Conservation (phyloP, 2,888 invertebrate genomes). For the Drosophila phalerata region DNA sequence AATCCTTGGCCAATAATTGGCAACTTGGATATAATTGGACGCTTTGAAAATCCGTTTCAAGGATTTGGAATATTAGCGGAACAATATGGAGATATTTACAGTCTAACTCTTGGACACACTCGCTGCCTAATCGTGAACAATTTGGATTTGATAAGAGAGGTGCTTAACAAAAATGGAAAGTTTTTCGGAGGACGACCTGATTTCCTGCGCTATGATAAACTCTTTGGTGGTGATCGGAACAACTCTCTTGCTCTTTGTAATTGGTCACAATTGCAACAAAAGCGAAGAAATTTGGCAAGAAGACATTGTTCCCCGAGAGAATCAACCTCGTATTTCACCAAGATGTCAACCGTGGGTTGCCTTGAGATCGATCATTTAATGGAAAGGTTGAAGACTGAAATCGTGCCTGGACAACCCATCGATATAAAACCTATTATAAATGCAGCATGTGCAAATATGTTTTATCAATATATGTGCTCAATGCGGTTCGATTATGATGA, state of each 20-base stretch:
- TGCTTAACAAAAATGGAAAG: conserved; percentile 92
- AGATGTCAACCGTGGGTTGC: conserved; percentile 89
- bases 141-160: conserved; percentile 90
- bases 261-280: conserved; percentile 93
- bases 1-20: conserved; percentile 90
- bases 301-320: conserved; percentile 93
- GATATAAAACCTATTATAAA: conserved; percentile 91
- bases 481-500: conserved; percentile 90
- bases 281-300: conserved; percentile 91
- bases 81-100: conserved; percentile 90
- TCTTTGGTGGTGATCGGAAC: conserved; percentile 94
- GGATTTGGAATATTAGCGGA: conserved; percentile 89
- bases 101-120: conserved; percentile 89
- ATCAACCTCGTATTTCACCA: conserved; percentile 89
- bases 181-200: conserved; percentile 94
- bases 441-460: conserved; percentile 93
- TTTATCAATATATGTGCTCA: conserved; percentile 94
- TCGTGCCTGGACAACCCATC: conserved; percentile 84
- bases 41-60: conserved; percentile 89
- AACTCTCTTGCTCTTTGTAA: conserved; percentile 95
- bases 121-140: conserved; percentile 92
- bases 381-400: conserved; percentile 86
- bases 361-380: conserved; percentile 89
- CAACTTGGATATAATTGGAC: conserved; percentile 89
- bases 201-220: conserved; percentile 91